phyloP scores from a whole-genome alignment of 2,113 vertebrate genomes.

The Chlamydotis undulata region DNA sequence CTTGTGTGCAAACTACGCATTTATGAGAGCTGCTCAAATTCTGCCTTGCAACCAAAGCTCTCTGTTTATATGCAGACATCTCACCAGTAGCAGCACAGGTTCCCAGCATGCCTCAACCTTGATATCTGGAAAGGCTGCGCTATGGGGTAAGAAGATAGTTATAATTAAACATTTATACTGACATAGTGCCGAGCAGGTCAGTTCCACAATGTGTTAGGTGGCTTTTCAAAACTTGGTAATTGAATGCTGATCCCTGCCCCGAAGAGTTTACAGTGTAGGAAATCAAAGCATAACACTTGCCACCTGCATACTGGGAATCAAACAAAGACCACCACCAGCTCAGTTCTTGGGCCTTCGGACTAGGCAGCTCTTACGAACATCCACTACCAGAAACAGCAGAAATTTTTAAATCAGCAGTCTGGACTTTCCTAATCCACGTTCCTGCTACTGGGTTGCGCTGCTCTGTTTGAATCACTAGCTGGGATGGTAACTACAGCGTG shows the following conservation, averaged over 20 bases:
- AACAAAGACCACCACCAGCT: constrained; percentile 40
- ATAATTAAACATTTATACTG: constrained; percentile 64
- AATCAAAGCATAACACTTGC: constrained; percentile 59
- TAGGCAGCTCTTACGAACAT: background rate
- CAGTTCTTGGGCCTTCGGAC: background rate
- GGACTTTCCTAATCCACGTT: background rate
- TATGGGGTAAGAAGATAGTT: constrained; percentile 49
- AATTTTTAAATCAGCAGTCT: background rate
- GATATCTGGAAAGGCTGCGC: constrained; percentile 2
- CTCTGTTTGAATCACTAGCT: background rate
- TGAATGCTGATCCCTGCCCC: constrained; percentile 53
- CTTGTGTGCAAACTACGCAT: background rate
- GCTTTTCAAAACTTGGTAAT: constrained; percentile 57
- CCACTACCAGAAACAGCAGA: background rate
- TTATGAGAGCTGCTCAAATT: background rate
- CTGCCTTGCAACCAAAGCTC: background rate
- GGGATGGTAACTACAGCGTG: background rate
- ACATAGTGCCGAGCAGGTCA: constrained; percentile 30
- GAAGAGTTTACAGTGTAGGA: constrained; percentile 34
- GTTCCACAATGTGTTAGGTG: constrained; percentile 38
- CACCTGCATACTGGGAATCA: background rate
- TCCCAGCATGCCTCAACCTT: constrained; percentile 41
- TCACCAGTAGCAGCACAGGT: background rate
- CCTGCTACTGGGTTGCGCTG: background rate
- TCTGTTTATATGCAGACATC: background rate